Conservation (phyloP, 1,140 invertebrate species). For the Drosophila nigromelanica region DNA sequence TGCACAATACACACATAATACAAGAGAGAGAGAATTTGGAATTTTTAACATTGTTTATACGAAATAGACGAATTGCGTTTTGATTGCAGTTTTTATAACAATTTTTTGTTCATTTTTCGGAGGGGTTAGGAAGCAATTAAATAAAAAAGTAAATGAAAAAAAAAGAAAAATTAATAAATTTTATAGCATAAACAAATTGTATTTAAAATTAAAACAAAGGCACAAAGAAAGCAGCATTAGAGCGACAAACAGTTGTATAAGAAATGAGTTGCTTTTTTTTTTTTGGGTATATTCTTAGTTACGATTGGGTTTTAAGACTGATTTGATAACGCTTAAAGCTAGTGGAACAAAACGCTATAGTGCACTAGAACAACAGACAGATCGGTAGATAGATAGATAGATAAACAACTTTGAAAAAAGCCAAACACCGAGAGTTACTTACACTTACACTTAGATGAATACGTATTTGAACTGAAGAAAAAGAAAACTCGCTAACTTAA, state of each 20-base stretch:
- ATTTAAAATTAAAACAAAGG: constrained; percentile 18
- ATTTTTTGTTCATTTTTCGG: constrained; percentile 44
- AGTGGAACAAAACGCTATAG: constrained; percentile 18
- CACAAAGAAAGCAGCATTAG: constrained; percentile 40
- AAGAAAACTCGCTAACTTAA: constrained; percentile 53
- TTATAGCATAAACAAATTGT: constrained; percentile 31
- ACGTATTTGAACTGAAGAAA: constrained; percentile 33
- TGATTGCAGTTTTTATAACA: constrained; percentile 60
- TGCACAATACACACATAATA: constrained; percentile 54
- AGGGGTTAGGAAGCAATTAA: constrained; percentile 68
- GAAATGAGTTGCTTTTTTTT: constrained; percentile 8
- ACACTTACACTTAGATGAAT: constrained; percentile 37
- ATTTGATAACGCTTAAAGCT: constrained; percentile 8
- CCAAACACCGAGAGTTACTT: constrained; percentile 74
- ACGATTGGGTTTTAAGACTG: constrained; percentile 5
- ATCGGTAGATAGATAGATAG: constrained; percentile 14
- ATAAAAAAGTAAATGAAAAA: constrained; percentile 65
- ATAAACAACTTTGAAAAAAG: constrained; percentile 44
- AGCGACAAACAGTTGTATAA: constrained; percentile 27
- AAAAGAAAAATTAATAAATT: constrained; percentile 50
- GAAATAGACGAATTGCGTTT: constrained; percentile 50
- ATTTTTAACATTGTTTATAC: constrained; percentile 55
- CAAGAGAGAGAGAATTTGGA: constrained; percentile 75
- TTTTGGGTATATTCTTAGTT: background rate
- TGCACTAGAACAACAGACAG: constrained; percentile 45